Evolutionary conservation across 2,113 vertebrate species (phyloP).

Genomic region (Amazona guildingii): DNA sequence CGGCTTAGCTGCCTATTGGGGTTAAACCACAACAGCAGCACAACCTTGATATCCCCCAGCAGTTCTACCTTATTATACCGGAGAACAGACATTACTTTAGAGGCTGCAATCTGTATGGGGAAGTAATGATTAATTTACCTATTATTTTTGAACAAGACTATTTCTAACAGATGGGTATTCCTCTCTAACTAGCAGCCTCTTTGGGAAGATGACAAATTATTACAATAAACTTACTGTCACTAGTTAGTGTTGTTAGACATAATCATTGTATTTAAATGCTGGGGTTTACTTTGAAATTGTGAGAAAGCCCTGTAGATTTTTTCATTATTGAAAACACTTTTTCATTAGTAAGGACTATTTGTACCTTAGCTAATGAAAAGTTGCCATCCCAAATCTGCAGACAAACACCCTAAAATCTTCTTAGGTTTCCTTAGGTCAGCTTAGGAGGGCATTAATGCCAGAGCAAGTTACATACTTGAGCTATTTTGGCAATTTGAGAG

Average conservation of each 20-base stretch:
- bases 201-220: slow-evolving; percentile 35
- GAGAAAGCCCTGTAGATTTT: not conserved
- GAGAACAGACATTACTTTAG: slow-evolving; percentile 2
- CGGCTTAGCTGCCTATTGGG: not conserved
- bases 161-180: slow-evolving; percentile 25
- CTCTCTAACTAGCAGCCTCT: slow-evolving; percentile 38
- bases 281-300: not conserved
- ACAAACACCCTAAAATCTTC: not conserved
- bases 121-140: slow-evolving; percentile 27
- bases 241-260: not conserved
- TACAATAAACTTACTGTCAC: not conserved
- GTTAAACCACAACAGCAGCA: not conserved
- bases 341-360: not conserved
- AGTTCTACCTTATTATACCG: not conserved
- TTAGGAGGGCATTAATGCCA: not conserved
- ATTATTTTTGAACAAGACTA: slow-evolving; percentile 23
- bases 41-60: not conserved
- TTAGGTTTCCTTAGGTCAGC: not conserved
- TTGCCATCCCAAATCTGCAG: not conserved
- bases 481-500: not conserved
- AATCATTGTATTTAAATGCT: not conserved
- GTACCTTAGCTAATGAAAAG: not conserved
- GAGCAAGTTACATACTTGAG: not conserved
- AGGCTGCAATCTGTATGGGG: not conserved
- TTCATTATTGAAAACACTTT: not conserved